Conservation (phyloP, 2,113 vertebrate genomes). For the Dissostichus mawsoni region DNA sequence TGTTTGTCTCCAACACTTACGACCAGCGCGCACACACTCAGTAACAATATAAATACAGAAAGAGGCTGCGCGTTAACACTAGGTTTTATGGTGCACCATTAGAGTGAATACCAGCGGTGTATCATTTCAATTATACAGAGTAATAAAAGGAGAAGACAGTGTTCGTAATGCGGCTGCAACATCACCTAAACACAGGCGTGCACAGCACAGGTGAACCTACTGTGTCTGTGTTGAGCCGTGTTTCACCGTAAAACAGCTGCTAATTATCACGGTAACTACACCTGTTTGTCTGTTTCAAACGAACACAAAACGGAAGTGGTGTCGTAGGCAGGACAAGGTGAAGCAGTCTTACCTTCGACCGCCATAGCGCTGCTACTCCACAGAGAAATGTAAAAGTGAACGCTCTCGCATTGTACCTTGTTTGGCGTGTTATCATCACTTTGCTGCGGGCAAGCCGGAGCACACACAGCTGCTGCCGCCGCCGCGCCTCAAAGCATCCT, state of each 20-base stretch:
- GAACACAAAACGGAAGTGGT: not conserved
- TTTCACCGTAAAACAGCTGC: constrained; percentile 1
- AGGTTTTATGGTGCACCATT: constrained; percentile 24
- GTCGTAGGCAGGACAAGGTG: not conserved
- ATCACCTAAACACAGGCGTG: constrained; percentile 66
- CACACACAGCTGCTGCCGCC: constrained; percentile 64
- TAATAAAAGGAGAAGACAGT: constrained; percentile 2
- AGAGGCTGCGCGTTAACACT: constrained; percentile 54
- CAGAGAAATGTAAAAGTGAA: constrained; percentile 62
- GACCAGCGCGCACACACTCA: not conserved
- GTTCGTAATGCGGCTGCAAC: constrained; percentile 43
- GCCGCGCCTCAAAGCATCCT: constrained; percentile 68
- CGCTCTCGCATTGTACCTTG: constrained; percentile 68
- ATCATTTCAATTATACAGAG: constrained; percentile 11
- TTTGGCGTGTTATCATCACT: constrained; percentile 80
- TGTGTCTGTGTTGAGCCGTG: constrained; percentile 31
- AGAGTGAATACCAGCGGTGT: not conserved
- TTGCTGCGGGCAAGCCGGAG: constrained; percentile 73
- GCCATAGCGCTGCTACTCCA: constrained; percentile 81
- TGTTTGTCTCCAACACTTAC: constrained; percentile 9
- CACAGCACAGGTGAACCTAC: constrained; percentile 42
- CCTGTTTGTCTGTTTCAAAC: not conserved
- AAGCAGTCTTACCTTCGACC: constrained; percentile 77
- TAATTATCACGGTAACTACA: constrained; percentile 5
- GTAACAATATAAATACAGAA: constrained; percentile 16